Evolutionary conservation across 2,888 invertebrate species (phyloP), one percentile per base, ranked within the genome.

Genomic region (Cephalotes varians): DNA sequence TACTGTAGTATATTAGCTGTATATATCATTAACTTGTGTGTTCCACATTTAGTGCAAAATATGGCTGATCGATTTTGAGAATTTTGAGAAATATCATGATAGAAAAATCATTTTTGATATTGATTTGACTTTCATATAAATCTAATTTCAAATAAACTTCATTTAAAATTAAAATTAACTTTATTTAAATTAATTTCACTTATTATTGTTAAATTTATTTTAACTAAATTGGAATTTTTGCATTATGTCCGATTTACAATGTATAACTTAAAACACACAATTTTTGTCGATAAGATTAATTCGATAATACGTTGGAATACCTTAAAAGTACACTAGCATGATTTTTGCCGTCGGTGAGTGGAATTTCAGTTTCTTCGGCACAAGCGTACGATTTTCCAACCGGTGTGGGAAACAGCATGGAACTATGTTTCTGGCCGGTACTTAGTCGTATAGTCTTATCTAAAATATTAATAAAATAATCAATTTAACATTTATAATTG

Each of bases 331-430:
- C 87, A 54, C 80, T 91, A 10, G 92, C 94, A 3, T 85, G 82
- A 83, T 92, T 92, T 64, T 95, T 94, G 92, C 94, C 93, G 93
- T 95, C 94, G 92, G 94, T 93, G 85, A 98, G 94, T 1, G 96
- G 88, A 69, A 94, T 91, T 65, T 96, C 95, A 81, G 96, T 96
- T 93, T 97, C 97, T 74, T 96, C 96, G 60, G 96, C 96, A 93
- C 98, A 98, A 74, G 96, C 95, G 94, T 97, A 98, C 0, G 98
- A 98, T 93, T 98, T 97, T 25, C 98, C 98, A 10, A 98, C 97
- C 0, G 98, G 98, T 0, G 98, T 98, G 0, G 97, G 97, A 92
- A 98, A 98, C 85, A 98, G 95, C 94, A 97, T 96, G 6, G 96
- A 95, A 56, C 94, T 95, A 88, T 95, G 95, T 54, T 96, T 95